A percentile compares a stretch with the other conserved stretches of the same genome.
phyloP scores from a whole-genome alignment of 2,113 vertebrate genomes.

The Hydropotes inermis region DNA sequence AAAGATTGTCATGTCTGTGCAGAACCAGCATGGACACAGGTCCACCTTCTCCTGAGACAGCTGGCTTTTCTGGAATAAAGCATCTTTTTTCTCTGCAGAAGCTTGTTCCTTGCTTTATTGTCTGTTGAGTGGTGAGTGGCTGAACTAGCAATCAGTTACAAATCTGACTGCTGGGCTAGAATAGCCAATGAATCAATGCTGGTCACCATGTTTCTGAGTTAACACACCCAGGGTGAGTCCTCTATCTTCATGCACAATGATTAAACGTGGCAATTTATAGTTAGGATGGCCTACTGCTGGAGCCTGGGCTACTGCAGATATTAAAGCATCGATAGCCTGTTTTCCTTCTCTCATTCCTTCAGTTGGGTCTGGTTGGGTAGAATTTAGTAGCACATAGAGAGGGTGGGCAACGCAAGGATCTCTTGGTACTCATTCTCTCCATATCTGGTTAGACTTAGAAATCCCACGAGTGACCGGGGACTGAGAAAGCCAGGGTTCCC shows the following conservation, averaged over 20 bases:
- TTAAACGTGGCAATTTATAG: background rate
- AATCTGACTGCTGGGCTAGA: background rate
- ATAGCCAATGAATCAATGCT: background rate
- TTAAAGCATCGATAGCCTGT: background rate
- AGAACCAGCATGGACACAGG: too few species aligned
- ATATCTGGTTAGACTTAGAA: too few species aligned
- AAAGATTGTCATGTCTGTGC: too few species aligned
- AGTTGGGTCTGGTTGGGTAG: background rate
- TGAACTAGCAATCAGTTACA: background rate
- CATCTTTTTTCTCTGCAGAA: too few species aligned
- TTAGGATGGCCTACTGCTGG: background rate
- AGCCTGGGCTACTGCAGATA: background rate
- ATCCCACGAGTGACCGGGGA: too few species aligned
- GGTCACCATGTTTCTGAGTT: background rate
- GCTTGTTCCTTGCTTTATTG: background rate
- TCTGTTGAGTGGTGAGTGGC: accelerated
- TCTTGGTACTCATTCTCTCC: too few species aligned
- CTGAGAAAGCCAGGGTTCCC: too few species aligned
- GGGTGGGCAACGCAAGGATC: background rate
- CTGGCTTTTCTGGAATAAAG: too few species aligned
- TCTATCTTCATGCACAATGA: background rate
- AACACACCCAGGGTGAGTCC: background rate
- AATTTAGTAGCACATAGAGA: background rate
- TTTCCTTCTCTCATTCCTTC: background rate
- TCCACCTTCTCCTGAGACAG: too few species aligned